phyloP scores from a whole-genome alignment of 2,888 invertebrate species.

The Epinotia nisella region DNA sequence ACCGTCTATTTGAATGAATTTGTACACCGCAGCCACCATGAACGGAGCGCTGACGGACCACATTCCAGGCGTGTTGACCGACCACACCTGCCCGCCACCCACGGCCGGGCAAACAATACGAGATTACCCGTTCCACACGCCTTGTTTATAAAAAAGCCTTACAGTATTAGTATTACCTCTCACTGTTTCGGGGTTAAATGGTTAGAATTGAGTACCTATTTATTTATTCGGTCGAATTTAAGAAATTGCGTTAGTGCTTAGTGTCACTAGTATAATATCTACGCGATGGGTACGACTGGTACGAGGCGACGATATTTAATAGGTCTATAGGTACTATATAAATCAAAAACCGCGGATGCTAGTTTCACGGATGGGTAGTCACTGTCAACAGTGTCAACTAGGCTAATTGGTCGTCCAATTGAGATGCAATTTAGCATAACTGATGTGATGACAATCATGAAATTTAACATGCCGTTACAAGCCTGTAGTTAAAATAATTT shows the following conservation, averaged over 20 bases:
- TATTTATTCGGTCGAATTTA: not conserved
- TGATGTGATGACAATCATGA: not conserved
- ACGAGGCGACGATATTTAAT: no score
- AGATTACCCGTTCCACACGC: slow-evolving; percentile 37
- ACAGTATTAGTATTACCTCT: slow-evolving; percentile 21
- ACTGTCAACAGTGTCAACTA: no score
- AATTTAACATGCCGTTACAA: slow-evolving; percentile 1
- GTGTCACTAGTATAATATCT: no score
- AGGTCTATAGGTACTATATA: no score
- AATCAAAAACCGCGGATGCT: no score
- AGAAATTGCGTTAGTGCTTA: no score
- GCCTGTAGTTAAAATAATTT: slow-evolving; percentile 13
- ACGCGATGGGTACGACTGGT: no score
- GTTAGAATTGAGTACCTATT: not conserved
- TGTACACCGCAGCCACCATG: slow-evolving; percentile 16
- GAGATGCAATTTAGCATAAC: slow-evolving; percentile 6
- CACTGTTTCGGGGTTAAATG: slow-evolving; percentile 15
- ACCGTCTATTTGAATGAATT: slow-evolving; percentile 14
- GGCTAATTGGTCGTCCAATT: not conserved
- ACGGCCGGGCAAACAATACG: slow-evolving; percentile 59
- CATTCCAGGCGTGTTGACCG: slow-evolving; percentile 54
- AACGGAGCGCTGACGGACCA: slow-evolving; percentile 49
- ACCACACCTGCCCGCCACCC: slow-evolving; percentile 56
- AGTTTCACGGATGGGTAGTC: no score
- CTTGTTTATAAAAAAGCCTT: slow-evolving; percentile 39